Percentiles rank a stretch among this genome's conserved stretches.
These are phyloP conservation scores for Baryphthengus martii DNA, from an alignment of 2,113 vertebrate species.

Conservation along the genomic window DNA sequence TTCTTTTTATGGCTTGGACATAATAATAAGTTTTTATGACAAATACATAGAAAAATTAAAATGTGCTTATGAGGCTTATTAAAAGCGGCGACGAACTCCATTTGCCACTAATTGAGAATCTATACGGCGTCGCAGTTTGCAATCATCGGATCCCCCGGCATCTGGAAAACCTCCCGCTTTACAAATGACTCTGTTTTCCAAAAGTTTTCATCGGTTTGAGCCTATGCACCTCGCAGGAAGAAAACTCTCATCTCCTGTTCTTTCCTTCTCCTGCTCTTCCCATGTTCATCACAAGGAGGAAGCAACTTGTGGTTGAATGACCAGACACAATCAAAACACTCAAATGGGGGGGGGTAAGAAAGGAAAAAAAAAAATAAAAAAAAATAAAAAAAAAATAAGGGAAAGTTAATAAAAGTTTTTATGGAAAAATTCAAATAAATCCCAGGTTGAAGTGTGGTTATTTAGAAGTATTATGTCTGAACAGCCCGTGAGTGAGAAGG, in stretches of 20 bases:
- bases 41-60: not conserved
- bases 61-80: not conserved
- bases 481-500: accelerated
- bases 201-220: not conserved
- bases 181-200: not conserved
- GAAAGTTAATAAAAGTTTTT: not conserved
- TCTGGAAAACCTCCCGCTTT: not conserved
- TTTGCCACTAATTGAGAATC: not conserved
- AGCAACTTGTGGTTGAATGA: not conserved
- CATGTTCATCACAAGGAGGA: accelerated
- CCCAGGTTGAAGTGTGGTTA: not conserved
- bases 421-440: not conserved
- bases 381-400: not conserved
- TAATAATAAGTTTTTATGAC: constrained; percentile 3
- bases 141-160: not conserved
- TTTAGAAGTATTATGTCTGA: accelerated
- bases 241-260: not conserved
- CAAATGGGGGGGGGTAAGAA: accelerated
- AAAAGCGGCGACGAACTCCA: not conserved
- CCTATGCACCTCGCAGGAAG: not conserved
- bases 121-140: not conserved
- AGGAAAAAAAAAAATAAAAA: not conserved
- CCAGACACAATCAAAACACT: not conserved
- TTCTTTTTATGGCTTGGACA: constrained; percentile 8
- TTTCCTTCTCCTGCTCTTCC: not conserved